Evolutionary conservation across 2,888 invertebrate genomes (phyloP).

Genomic region (Eupelmus urozonus): DNA sequence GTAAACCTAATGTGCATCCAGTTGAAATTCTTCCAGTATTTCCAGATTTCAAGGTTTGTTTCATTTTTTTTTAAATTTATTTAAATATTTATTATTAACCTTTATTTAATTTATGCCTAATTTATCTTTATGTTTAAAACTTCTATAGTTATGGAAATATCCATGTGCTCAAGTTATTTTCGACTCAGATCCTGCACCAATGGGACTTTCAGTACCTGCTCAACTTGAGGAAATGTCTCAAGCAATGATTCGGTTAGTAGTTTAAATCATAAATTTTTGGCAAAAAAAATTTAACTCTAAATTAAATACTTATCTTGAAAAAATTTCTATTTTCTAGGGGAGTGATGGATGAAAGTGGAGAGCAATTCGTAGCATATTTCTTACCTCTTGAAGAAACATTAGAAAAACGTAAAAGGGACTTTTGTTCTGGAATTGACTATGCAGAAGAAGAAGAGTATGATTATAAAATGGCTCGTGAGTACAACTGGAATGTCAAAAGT

Average conservation of each 20-base stretch:
- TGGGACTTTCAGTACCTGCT: constrained; percentile 90
- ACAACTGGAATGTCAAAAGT: constrained; percentile 98
- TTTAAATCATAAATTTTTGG: no score
- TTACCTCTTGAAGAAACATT: constrained; percentile 95
- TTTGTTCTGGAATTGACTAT: constrained; percentile 86
- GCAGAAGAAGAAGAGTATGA: constrained; percentile 96
- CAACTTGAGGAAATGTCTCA: constrained; percentile 99
- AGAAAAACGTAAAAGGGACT: constrained; percentile 91
- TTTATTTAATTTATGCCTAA: neutral
- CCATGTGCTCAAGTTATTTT: constrained; percentile 99
- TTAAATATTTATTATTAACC: neutral
- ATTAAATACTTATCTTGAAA: constrained; percentile 5
- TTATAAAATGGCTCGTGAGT: constrained; percentile 97
- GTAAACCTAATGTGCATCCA: constrained; percentile 95
- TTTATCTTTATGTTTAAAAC: constrained; percentile 40
- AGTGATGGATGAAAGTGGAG: constrained; percentile 99
- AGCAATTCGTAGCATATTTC: constrained; percentile 99
- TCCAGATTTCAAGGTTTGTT: constrained; percentile 92
- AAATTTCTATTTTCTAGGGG: no score
- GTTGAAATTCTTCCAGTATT: constrained; percentile 92
- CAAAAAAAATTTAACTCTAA: neutral
- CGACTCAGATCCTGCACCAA: constrained; percentile 97
- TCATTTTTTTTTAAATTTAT: neutral
- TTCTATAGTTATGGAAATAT: constrained; percentile 91
- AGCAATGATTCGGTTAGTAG: constrained; percentile 94